A percentile compares a stretch with the other conserved stretches of the same genome.
phyloP scores from a whole-genome alignment of 2,113 vertebrate genomes.

The Sylvilagus bachmani region DNA sequence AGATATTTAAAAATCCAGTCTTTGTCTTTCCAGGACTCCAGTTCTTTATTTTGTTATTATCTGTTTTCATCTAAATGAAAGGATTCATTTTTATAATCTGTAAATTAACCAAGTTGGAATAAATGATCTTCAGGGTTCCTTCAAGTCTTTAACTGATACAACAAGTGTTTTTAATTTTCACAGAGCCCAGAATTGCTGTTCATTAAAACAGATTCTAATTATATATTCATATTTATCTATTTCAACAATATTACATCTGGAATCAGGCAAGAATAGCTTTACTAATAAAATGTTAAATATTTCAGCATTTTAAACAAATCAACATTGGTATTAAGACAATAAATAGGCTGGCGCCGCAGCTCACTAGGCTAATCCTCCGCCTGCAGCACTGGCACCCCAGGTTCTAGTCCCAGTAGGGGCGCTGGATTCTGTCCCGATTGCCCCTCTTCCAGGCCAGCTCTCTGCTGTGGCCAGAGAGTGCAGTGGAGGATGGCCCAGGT shows the following conservation, averaged over 20 bases:
- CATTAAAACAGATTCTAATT: constrained; percentile 35
- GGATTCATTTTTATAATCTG: constrained; percentile 50
- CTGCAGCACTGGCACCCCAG: too few species aligned
- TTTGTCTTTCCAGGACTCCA: constrained; percentile 39
- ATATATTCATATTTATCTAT: not conserved
- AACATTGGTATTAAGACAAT: not conserved
- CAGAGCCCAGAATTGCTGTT: constrained; percentile 42
- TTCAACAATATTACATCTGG: not conserved
- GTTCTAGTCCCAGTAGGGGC: too few species aligned
- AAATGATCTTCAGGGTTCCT: constrained; percentile 38
- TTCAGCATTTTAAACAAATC: not conserved
- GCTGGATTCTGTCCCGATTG: too few species aligned
- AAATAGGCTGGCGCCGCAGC: too few species aligned
- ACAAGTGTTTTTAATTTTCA: constrained; percentile 54
- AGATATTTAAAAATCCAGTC: constrained; percentile 26
- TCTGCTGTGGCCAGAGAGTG: too few species aligned
- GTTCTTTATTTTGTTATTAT: constrained; percentile 51
- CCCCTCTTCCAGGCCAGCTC: too few species aligned
- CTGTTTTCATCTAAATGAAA: constrained; percentile 63
- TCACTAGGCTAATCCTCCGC: too few species aligned
- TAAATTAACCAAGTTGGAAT: constrained; percentile 47
- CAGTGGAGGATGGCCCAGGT: too few species aligned
- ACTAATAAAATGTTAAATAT: not conserved
- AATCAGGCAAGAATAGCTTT: constrained; percentile 39
- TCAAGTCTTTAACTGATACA: constrained; percentile 16